phyloP scores from a whole-genome alignment of 2,888 invertebrate genomes.

The Dicyrtoma fusca region DNA sequence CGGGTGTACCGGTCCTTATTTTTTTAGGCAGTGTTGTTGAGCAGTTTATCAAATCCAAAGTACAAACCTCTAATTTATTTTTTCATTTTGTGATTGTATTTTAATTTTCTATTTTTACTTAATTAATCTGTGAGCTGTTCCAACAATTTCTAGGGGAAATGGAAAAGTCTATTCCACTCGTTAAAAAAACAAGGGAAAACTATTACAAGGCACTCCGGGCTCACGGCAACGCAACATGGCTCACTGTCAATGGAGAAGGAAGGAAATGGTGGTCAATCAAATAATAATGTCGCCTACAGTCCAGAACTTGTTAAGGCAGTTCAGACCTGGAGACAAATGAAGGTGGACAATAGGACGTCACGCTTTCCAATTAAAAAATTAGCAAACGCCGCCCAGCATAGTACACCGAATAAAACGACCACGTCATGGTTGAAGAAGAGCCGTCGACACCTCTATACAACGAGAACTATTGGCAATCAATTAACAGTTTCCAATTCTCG shows the following conservation, averaged over 20 bases:
- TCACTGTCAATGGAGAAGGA: background rate
- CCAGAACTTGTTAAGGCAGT: constrained; percentile 1
- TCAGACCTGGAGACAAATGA: constrained; percentile 13
- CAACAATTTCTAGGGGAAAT: background rate
- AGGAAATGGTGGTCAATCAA: background rate
- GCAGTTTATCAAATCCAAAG: constrained; percentile 4
- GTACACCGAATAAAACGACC: background rate
- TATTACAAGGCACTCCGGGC: background rate
- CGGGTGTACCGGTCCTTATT: background rate
- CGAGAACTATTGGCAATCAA: background rate
- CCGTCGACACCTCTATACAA: background rate
- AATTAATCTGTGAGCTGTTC: background rate
- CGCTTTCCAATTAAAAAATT: constrained; percentile 9
- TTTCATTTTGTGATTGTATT: background rate
- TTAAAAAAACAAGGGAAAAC: background rate
- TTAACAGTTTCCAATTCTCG: background rate
- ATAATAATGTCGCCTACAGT: background rate
- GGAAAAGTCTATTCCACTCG: background rate
- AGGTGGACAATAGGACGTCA: constrained; percentile 2
- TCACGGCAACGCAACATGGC: background rate
- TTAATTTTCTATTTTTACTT: background rate
- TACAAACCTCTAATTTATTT: background rate
- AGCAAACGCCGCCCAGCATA: constrained; percentile 12
- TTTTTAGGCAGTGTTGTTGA: background rate
- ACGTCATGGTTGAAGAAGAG: too few relatives aligned